A percentile compares a stretch with the other conserved stretches of the same genome.
phyloP scores from a whole-genome alignment of 2,888 invertebrate genomes.

The Hecatera dysodea region DNA sequence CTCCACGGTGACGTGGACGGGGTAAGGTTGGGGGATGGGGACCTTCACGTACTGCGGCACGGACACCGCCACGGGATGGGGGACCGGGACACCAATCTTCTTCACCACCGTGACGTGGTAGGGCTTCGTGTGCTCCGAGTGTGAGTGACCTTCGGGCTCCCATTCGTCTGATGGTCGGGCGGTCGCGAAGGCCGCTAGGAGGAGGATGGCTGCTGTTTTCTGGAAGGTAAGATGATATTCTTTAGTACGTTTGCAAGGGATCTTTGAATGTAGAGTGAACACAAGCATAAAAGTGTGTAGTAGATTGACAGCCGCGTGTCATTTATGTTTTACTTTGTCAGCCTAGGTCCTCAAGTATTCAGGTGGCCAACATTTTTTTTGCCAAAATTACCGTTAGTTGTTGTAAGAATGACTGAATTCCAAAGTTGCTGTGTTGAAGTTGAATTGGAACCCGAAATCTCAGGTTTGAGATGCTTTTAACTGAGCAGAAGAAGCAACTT shows the following conservation, averaged over 20 bases:
- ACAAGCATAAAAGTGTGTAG: too few species aligned
- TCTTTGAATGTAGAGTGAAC: too few species aligned
- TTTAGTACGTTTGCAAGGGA: neutral
- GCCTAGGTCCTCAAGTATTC: too few species aligned
- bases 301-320: too few species aligned
- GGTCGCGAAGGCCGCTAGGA: constrained; percentile 77
- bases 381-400: too few species aligned
- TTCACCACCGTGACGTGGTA: constrained; percentile 93
- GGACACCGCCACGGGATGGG: constrained; percentile 93
- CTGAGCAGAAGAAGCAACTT: too few species aligned
- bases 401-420: too few species aligned
- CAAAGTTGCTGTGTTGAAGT: too few species aligned
- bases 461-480: too few species aligned
- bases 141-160: constrained; percentile 91
- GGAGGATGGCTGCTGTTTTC: constrained; percentile 85
- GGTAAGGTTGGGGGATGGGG: constrained; percentile 94
- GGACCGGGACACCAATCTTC: constrained; percentile 94
- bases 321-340: too few species aligned
- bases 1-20: constrained; percentile 93
- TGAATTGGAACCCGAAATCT: too few species aligned
- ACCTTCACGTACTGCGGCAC: constrained; percentile 93
- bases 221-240: constrained; percentile 62
- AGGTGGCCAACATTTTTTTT: too few species aligned
- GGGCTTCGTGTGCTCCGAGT: constrained; percentile 93
- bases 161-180: constrained; percentile 86